These are phyloP conservation scores for Dynastes tityus DNA, from an alignment of 2,888 invertebrate genomes.

Conservation along the genomic window DNA sequence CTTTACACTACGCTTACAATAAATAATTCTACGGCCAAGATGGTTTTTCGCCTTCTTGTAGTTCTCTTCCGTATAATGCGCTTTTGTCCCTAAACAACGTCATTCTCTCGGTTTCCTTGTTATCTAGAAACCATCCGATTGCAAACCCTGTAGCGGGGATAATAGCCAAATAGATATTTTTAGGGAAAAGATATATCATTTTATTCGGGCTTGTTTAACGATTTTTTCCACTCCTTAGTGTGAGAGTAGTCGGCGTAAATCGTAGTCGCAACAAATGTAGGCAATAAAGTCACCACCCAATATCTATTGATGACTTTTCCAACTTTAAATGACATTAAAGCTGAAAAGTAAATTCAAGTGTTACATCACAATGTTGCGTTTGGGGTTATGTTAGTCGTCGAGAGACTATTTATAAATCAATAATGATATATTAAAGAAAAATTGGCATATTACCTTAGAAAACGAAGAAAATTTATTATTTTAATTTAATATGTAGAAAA, in stretches of 20 bases:
- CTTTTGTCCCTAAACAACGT: constrained; percentile 85
- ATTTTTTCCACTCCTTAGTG: constrained; percentile 81
- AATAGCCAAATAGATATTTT: constrained; percentile 70
- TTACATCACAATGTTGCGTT: constrained; percentile 54
- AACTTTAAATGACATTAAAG: constrained; percentile 73
- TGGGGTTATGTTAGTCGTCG: constrained; percentile 25
- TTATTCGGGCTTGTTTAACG: constrained; percentile 66
- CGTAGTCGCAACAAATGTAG: constrained; percentile 73
- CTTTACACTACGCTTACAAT: constrained; percentile 25
- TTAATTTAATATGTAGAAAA: no score
- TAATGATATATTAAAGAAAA: not conserved
- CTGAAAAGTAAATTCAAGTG: constrained; percentile 45
- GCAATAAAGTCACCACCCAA: constrained; percentile 79
- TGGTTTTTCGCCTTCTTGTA: constrained; percentile 79
- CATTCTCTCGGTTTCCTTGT: constrained; percentile 82
- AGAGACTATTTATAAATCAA: not conserved
- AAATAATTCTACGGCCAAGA: constrained; percentile 76
- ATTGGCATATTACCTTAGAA: not conserved
- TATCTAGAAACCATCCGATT: constrained; percentile 79
- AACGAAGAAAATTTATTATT: no score
- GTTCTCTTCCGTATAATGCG: constrained; percentile 79
- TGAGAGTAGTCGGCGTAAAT: constrained; percentile 84
- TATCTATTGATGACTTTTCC: constrained; percentile 75
- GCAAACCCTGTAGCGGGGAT: constrained; percentile 75
- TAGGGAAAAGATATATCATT: constrained; percentile 73